phyloP scores from a whole-genome alignment of 1,140 invertebrate genomes.

The Drosophila varians region DNA sequence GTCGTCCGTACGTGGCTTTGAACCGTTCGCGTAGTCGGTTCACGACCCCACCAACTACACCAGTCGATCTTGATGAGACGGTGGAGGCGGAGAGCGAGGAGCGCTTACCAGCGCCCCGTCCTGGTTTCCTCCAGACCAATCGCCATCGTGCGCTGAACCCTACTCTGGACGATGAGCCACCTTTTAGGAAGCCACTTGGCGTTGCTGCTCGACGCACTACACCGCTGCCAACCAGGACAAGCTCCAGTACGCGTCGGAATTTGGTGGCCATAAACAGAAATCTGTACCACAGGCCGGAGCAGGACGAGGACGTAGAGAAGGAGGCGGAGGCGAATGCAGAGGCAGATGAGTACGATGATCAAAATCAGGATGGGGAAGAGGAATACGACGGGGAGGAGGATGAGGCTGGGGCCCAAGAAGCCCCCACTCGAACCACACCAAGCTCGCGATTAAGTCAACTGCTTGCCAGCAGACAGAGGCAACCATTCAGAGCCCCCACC shows the following conservation, averaged over 20 bases:
- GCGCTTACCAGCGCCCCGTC: conserved; percentile 16
- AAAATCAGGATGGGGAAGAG: neutral
- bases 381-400: conserved; percentile 34
- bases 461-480: conserved; percentile 58
- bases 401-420: neutral
- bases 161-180: neutral
- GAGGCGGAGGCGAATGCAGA: conserved; percentile 23
- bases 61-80: conserved; percentile 10
- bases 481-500: conserved; percentile 6
- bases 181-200: conserved; percentile 2
- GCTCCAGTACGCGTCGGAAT: conserved; percentile 52
- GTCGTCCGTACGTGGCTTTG: conserved; percentile 49
- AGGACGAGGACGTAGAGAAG: conserved; percentile 11
- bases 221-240: conserved; percentile 20
- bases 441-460: conserved; percentile 40
- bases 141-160: conserved; percentile 48
- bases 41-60: conserved; percentile 24
- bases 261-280: conserved; percentile 59
- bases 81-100: conserved; percentile 4
- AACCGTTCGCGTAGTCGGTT: conserved; percentile 56
- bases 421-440: conserved; percentile 2
- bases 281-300: conserved; percentile 43
- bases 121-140: conserved; percentile 59
- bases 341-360: conserved; percentile 29
- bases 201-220: conserved; percentile 34